phyloP scores from a whole-genome alignment of 2,888 invertebrate genomes.

The Drosophila glabriapex region DNA sequence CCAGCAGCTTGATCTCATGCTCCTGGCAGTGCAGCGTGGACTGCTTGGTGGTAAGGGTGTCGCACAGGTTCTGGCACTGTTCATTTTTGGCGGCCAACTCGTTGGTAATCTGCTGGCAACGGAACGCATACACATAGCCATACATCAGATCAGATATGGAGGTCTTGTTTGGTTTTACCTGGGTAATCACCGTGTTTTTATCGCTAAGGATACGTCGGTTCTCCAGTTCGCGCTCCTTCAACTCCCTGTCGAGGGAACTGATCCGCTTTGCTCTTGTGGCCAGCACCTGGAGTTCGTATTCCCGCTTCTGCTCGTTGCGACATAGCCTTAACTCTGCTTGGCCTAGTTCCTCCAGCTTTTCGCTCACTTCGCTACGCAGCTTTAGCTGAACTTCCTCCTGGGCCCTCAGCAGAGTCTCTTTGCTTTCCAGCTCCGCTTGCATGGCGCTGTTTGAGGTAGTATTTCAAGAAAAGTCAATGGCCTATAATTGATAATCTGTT shows the following conservation, averaged over 20 bases:
- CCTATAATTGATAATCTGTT: neutral
- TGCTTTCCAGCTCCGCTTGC: constrained; percentile 10
- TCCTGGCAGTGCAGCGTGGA: constrained; percentile 76
- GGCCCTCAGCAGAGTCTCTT: neutral
- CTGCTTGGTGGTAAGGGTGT: constrained; percentile 75
- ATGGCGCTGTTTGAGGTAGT: constrained; percentile 28
- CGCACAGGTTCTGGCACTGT: constrained; percentile 77
- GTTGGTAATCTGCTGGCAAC: constrained; percentile 65
- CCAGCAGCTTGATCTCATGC: constrained; percentile 79
- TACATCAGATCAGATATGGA: neutral
- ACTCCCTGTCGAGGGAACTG: constrained; percentile 51
- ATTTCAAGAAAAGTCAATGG: neutral
- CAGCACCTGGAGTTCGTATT: constrained; percentile 72
- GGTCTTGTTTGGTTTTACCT: constrained; percentile 33
- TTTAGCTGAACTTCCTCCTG: neutral
- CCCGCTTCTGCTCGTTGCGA: constrained; percentile 73
- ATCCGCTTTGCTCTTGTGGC: constrained; percentile 77
- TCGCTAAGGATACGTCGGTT: constrained; percentile 65
- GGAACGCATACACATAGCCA: neutral
- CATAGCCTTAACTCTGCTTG: constrained; percentile 57
- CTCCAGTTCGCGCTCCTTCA: constrained; percentile 77
- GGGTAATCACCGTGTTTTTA: constrained; percentile 62
- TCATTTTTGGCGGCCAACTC: constrained; percentile 77
- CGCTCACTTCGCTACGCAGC: constrained; percentile 61
- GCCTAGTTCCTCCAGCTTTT: constrained; percentile 59